Base-by-base conservation (phyloP, 2,797 vertebrate species). In the Thaleichthys pacificus region DNA sequence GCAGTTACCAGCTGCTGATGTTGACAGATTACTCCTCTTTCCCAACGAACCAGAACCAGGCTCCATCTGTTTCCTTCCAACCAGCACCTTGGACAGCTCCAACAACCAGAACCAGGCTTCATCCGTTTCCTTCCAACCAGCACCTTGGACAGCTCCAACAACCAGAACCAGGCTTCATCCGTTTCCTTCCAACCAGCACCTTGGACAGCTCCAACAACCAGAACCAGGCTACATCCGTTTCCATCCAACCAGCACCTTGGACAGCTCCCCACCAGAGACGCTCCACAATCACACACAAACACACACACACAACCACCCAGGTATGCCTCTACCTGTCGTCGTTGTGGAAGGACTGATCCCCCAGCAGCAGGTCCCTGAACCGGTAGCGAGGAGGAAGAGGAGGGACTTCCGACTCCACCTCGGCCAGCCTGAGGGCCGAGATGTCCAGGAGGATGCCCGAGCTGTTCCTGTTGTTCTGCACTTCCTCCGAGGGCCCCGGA, bases 351-450 rank as follows among this genome's bases (percentile, higher is more conserved):
- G 93, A 93, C 87, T 95, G 96, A 84, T 98, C 96, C n/a, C 97
- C 97, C 72, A 98, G 89, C 78, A 98, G 94, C 85, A 98, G 86
- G 85, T 98, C 97, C 78, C 97, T 94, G 91, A 98, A 97, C 74
- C 97, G 95, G 89, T 97, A 98, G 12, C 97, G 93, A 24, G 97
- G 97, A 0, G 96, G 97, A 76, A 98, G 88, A 5, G 96, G 96
- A 79, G 96, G 93, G 77, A 97, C 96, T 91, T 95, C 97, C 0
- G 96, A 88, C 74, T 98, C 96, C 91, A 95, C 91, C 56, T 97
- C 96, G 2, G 91, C 94, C 93, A 98, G 95, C 87, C 92, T 94
- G 81, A 95, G 91, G 73, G 93, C 69, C 5, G 93, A 91, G 86
- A 95, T 93, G 91, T 96, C 95, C 91, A 91, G 88, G 80, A 95